These are phyloP conservation scores for Atta cephalotes DNA, from an alignment of 1,140 invertebrate genomes.

Conservation along the genomic window DNA sequence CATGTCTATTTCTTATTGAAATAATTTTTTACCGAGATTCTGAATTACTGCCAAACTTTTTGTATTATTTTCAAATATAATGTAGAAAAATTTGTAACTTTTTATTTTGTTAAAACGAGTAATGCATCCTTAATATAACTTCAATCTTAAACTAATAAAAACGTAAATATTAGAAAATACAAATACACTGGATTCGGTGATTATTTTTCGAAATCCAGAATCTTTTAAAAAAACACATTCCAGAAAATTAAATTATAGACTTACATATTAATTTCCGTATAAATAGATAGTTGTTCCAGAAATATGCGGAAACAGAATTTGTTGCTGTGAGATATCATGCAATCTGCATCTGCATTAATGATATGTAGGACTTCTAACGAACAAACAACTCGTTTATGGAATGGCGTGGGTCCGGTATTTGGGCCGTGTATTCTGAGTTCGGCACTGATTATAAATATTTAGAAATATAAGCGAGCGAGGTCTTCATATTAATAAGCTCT, in stretches of 20 bases:
- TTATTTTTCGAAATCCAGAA: not conserved
- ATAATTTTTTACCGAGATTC: no score
- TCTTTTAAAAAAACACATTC: not conserved
- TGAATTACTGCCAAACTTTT: no score
- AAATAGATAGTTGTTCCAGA: not conserved
- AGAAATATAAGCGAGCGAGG: slow-evolving; percentile 13
- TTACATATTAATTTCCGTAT: not conserved
- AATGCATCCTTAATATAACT: not conserved
- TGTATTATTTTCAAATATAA: no score
- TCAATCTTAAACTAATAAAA: not conserved
- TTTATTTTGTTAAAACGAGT: no score
- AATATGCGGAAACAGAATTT: slow-evolving; percentile 13
- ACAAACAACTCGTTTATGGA: slow-evolving; percentile 26
- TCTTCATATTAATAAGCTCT: slow-evolving; percentile 37
- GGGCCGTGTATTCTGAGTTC: not conserved
- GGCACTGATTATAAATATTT: slow-evolving; percentile 10
- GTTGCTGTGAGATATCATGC: not conserved
- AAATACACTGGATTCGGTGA: not conserved
- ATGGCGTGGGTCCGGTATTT: slow-evolving; percentile 28
- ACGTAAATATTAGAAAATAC: not conserved
- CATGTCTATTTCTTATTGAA: no score
- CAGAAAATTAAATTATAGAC: not conserved
- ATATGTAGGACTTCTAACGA: slow-evolving; percentile 10
- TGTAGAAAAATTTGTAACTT: not conserved
- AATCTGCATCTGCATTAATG: slow-evolving; percentile 1